phyloP scores from a whole-genome alignment of 1,140 invertebrate species.

The Sitophilus oryzae region DNA sequence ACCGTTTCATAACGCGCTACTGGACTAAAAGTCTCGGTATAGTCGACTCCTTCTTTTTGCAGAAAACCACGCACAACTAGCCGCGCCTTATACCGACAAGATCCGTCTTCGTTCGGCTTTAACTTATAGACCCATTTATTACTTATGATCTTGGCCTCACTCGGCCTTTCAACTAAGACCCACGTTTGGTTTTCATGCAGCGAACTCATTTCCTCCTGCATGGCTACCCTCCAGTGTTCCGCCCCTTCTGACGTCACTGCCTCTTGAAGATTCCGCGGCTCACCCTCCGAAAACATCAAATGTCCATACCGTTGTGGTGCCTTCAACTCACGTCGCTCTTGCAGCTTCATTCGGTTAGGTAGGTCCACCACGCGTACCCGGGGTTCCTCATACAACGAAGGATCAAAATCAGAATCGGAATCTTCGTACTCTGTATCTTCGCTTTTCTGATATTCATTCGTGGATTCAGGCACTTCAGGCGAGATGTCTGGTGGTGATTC shows the following conservation, averaged over 20 bases:
- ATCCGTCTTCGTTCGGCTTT: constrained; percentile 21
- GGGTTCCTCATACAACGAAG: too few species aligned
- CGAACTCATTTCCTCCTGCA: too few species aligned
- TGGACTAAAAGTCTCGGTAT: constrained; percentile 44
- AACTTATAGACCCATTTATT: constrained; percentile 40
- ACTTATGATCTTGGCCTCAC: constrained; percentile 29
- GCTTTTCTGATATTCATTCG: too few species aligned
- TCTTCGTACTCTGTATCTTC: too few species aligned
- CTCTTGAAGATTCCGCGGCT: constrained; percentile 34
- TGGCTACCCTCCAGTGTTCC: too few species aligned
- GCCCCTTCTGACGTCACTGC: constrained; percentile 31
- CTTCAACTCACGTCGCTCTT: constrained; percentile 1
- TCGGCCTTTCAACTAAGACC: constrained; percentile 35
- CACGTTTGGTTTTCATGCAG: too few species aligned
- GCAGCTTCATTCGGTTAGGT: constrained; percentile 1
- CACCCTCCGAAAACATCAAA: constrained; percentile 1
- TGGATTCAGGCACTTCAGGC: too few species aligned
- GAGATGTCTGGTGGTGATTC: too few species aligned
- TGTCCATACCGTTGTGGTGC: background rate
- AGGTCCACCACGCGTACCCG: too few species aligned
- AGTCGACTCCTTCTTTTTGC: constrained; percentile 41
- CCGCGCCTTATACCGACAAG: constrained; percentile 31
- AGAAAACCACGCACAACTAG: constrained; percentile 41
- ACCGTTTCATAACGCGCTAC: constrained; percentile 42
- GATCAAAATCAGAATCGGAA: too few species aligned